Evolutionary conservation across 2,888 invertebrate genomes (phyloP).

Genomic region (Dermolepida albohirtum): DNA sequence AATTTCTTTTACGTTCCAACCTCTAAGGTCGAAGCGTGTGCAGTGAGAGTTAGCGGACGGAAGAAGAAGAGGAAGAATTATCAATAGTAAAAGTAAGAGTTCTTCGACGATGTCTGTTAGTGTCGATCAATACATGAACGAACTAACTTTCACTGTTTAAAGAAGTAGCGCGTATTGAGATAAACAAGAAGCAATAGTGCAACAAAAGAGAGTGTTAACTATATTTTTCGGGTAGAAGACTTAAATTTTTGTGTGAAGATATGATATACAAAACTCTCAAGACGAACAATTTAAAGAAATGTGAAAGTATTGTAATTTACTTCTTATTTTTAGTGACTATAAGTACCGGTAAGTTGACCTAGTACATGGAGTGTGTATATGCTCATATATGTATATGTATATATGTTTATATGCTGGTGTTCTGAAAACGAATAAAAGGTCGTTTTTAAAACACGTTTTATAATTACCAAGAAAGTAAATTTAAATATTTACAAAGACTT

Average conservation of each 20-base stretch:
- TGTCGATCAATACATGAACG: neutral
- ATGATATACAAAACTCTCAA: conserved; percentile 41
- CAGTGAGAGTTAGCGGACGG: too few species aligned
- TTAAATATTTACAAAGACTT: too few species aligned
- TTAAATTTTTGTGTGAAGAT: conserved; percentile 22
- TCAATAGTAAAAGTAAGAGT: conserved; percentile 23
- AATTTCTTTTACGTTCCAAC: too few species aligned
- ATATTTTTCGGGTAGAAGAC: conserved; percentile 6
- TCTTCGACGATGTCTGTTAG: conserved; percentile 6
- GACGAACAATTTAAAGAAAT: conserved; percentile 41
- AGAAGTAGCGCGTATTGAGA: neutral
- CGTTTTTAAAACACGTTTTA: too few species aligned
- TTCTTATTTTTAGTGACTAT: conserved; percentile 47
- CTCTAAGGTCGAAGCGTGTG: too few species aligned
- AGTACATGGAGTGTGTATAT: conserved; percentile 6
- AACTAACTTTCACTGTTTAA: conserved; percentile 15
- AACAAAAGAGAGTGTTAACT: neutral
- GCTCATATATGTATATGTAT: too few species aligned
- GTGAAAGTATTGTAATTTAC: conserved; percentile 48
- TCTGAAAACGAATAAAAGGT: too few species aligned
- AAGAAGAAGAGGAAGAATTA: conserved; percentile 14
- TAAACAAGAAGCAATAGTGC: too few species aligned
- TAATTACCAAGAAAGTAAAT: too few species aligned
- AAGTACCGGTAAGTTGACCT: conserved; percentile 47
- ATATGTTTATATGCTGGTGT: neutral